Evolutionary conservation across 2,113 vertebrate species (phyloP), one percentile per base, ranked within the genome.

Genomic region (Himantopus leucocephalus): DNA sequence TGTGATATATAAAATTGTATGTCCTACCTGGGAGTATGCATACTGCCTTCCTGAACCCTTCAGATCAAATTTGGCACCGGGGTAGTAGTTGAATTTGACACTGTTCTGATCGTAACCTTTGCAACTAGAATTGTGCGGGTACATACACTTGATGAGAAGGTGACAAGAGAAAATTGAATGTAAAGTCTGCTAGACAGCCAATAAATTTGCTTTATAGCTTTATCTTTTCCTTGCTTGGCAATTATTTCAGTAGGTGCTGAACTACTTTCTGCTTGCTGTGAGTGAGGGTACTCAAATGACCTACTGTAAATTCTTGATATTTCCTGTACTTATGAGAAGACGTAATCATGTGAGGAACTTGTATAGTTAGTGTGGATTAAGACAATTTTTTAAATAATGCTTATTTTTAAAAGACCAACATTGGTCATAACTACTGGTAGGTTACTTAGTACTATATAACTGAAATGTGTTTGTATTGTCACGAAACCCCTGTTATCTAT

Each of bases 131-230:
- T 24, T 79, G 81, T 85, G 77, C 12, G 1, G 58, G 62, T 79
- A 76, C 66, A 26, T 82, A 14, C 14, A 1, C 62, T 79, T 82
- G 86, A 88, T 43, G 75, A 76, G 77, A 90, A 64, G 39, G 77
- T 94, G 94, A 87, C 95, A 96, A 66, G 84, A 90, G 93, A 92
- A 96, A 97, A 97, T 83, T 76, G 89, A 95, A 90, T 66, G n/a
- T 91, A 85, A 95, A 95, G 63, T 85, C 89, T 11, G 35, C 89
- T 91, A 85, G 95, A 76, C 86, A 90, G 84, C 37, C 50, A 73
- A 71, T 97, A 96, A 95, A 95, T 93, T 92, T 95, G 41, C 32
- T 96, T 97, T 95, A 92, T 85, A 85, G 92, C 87, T 91, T 91
- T 91, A 73, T 96, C 89, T 96, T 68, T 88, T 92, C 89, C 77